phyloP scores from a whole-genome alignment of 2,113 vertebrate species.

The Lynx canadensis region DNA sequence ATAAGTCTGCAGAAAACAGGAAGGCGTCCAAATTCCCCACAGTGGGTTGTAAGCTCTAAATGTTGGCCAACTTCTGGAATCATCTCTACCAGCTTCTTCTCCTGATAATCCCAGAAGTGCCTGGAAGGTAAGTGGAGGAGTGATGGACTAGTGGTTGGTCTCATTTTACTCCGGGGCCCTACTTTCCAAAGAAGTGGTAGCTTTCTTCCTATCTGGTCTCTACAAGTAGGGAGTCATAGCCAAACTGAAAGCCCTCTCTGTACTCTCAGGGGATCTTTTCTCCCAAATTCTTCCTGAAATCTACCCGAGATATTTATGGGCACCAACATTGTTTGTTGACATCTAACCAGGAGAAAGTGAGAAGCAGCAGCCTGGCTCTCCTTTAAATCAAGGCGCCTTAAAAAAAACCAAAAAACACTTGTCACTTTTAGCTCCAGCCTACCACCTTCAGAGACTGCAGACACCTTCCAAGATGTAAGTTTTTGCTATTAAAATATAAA shows the following conservation, averaged over 20 bases:
- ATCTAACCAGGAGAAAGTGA: neutral
- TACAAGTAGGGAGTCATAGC: neutral
- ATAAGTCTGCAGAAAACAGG: neutral
- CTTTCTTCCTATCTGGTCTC: neutral
- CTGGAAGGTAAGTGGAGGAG: neutral
- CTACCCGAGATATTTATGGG: neutral
- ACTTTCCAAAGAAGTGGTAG: neutral
- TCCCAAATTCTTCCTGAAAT: neutral
- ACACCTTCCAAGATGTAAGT: neutral
- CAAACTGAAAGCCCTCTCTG: neutral
- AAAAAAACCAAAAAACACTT: neutral
- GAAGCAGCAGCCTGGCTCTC: neutral
- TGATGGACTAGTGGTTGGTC: neutral
- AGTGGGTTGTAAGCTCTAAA: neutral
- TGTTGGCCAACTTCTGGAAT: neutral
- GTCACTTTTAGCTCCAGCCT: neutral
- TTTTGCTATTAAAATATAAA: constrained; percentile 42
- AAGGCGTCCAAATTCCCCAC: neutral
- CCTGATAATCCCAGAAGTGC: neutral
- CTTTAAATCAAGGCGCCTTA: neutral
- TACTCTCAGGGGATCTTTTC: neutral
- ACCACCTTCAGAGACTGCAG: neutral
- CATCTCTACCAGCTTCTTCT: neutral
- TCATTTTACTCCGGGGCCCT: neutral
- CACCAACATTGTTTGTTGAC: neutral